These are phyloP conservation scores for Sphenodon punctatus DNA, from an alignment of 2,797 vertebrate genomes.

Conservation along the genomic window DNA sequence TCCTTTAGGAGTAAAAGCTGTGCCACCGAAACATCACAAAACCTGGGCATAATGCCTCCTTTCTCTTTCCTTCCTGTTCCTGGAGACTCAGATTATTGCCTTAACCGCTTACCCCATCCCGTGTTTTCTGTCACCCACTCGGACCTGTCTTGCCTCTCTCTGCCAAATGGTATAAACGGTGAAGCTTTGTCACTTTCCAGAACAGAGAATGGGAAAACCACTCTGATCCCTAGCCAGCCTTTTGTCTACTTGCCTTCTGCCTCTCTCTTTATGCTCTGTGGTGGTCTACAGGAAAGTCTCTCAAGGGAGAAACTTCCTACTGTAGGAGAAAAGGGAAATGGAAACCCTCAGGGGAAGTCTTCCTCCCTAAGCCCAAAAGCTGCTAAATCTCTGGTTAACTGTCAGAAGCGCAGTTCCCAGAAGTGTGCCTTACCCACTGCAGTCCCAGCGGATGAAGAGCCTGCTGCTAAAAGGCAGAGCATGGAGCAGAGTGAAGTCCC, in stretches of 20 bases:
- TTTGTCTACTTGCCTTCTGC: conserved; percentile 86
- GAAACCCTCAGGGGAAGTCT: neutral
- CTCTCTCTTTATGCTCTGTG: conserved; percentile 86
- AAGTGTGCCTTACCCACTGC: neutral
- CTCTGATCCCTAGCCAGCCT: conserved; percentile 66
- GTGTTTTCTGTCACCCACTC: conserved; percentile 52
- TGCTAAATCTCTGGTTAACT: rapidly evolving
- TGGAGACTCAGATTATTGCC: conserved; percentile 64
- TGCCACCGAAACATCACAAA: conserved; percentile 15
- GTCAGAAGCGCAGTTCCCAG: conserved; percentile 62
- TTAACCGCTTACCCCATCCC: conserved; percentile 55
- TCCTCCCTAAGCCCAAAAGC: neutral
- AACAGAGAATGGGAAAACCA: conserved; percentile 48
- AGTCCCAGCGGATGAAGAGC: conserved; percentile 42
- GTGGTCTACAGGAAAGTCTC: conserved; percentile 60
- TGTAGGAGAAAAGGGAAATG: neutral
- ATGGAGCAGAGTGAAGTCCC: conserved; percentile 58
- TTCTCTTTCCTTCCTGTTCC: conserved; percentile 48
- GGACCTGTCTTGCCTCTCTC: conserved; percentile 42
- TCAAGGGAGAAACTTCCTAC: neutral
- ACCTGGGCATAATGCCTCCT: conserved; percentile 21
- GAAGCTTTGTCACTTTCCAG: conserved; percentile 33
- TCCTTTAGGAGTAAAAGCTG: conserved; percentile 54
- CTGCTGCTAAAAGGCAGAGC: conserved; percentile 65
- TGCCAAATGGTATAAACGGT: conserved; percentile 28